phyloP scores from a whole-genome alignment of 2,888 invertebrate species.

The Physocephala rufipes region DNA sequence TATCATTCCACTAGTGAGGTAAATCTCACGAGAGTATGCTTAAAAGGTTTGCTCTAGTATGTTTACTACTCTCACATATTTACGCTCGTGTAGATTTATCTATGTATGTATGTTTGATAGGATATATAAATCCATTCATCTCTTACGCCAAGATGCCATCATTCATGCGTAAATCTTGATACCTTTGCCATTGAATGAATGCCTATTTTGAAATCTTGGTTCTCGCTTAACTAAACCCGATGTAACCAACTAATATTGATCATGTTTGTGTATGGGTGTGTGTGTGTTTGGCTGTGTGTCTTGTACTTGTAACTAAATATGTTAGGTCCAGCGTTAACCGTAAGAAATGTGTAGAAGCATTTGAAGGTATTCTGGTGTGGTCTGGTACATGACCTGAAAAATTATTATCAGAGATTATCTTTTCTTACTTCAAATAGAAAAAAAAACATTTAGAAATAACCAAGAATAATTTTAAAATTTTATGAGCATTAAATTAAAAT shows the following conservation, averaged over 20 bases:
- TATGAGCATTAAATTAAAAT: too few relatives aligned
- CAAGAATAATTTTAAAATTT: too few relatives aligned
- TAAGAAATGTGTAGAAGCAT: neutral
- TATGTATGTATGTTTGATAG: neutral
- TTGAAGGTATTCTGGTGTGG: conserved; percentile 25
- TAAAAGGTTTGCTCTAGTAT: too few relatives aligned
- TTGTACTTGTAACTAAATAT: conserved; percentile 12
- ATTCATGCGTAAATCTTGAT: conserved; percentile 29
- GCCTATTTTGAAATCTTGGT: conserved; percentile 7
- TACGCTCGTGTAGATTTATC: too few relatives aligned
- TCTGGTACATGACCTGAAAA: neutral
- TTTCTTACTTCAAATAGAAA: too few relatives aligned
- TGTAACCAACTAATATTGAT: neutral
- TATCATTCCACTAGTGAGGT: too few relatives aligned
- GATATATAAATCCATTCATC: conserved; percentile 19
- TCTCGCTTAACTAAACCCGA: too few relatives aligned
- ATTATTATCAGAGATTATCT: neutral
- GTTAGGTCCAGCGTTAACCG: neutral
- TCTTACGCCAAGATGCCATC: conserved; percentile 12
- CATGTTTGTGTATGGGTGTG: too few relatives aligned
- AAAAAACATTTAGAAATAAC: too few relatives aligned
- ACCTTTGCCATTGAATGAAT: conserved; percentile 18
- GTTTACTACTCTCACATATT: too few relatives aligned
- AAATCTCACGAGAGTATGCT: too few relatives aligned
- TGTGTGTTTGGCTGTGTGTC: too few relatives aligned